Evolutionary conservation across 1,140 invertebrate genomes (phyloP), one percentile per base, ranked within the genome.

Genomic region (Drosophila tsacasi): DNA sequence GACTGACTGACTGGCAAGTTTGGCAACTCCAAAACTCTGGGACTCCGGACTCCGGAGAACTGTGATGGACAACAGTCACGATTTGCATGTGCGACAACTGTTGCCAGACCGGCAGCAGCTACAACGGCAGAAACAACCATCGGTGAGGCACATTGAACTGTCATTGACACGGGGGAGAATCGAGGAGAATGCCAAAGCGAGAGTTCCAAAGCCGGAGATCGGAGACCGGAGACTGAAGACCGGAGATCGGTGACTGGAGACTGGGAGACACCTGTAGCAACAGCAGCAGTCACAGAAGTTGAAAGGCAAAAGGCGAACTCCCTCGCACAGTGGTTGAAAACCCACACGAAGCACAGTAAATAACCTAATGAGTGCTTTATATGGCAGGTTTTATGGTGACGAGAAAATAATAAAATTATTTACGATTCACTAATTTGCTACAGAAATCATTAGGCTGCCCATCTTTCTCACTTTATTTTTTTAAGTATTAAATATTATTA

Each of bases 71-170:
- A 85, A 85, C 71, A 89, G 89, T 91, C 89, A 91, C 89, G 89
- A 91, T 89, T 91, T 91, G 89, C 84, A 91, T 90, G 84, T 91
- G 89, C 89, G 84, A 85, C 85, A 90, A 91, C 80, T 86, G 82
- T 85, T 90, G 86, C 86, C 86, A 76, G 71, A 68, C 23, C 71
- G 76, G 55, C 77, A 50, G 25, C 54, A 32, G 42, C 19, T 63
- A 39, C 71, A 21, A 49, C 25, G 57, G 40, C 68, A 55, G 40
- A 64, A 58, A 69, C 69, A 83, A 65, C 67, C 80, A 77, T 66
- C 84, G 83, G 74, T 57, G 64, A 76, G 67, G 85, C 85, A 84
- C 85, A 90, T 92, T 81, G 91, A 90, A 92, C 90, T 92, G 90
- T 90, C 90, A 92, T 92, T 92, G 90, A 92, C 90, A 92, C 90